Conservation (phyloP, 2,113 vertebrate species). For the Felis chaus region DNA sequence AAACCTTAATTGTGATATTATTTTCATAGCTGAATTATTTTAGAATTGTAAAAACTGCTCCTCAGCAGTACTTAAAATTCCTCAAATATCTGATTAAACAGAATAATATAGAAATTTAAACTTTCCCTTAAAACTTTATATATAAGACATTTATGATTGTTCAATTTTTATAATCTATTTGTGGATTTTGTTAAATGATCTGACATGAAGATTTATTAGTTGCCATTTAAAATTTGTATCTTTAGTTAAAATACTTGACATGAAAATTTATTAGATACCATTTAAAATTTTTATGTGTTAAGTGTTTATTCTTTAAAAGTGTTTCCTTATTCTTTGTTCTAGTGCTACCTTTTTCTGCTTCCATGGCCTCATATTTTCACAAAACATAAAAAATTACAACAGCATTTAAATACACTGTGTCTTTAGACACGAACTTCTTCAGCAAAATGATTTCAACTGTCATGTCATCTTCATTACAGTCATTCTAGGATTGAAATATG, state of each 20-base stretch:
- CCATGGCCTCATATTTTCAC: slow-evolving; percentile 56
- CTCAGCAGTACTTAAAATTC: slow-evolving; percentile 80
- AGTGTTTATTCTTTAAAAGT: slow-evolving; percentile 62
- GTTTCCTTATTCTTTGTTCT: slow-evolving; percentile 46
- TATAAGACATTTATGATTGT: slow-evolving; percentile 68
- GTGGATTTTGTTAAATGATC: slow-evolving; percentile 82
- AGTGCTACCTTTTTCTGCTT: slow-evolving; percentile 59
- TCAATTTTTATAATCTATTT: slow-evolving; percentile 77
- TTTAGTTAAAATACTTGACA: slow-evolving; percentile 76
- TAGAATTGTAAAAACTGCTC: slow-evolving; percentile 78
- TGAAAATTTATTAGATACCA: slow-evolving; percentile 70
- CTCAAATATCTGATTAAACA: slow-evolving; percentile 80
- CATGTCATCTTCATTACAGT: slow-evolving; percentile 28
- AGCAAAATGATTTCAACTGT: slow-evolving; percentile 11
- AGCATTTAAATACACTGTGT: slow-evolving; percentile 50
- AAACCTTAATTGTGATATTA: slow-evolving; percentile 10
- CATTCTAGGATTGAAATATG: slow-evolving; percentile 30
- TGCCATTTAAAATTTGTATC: slow-evolving; percentile 72
- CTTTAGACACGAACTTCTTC: slow-evolving; percentile 57
- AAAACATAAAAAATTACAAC: neutral
- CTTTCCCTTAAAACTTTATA: slow-evolving; percentile 75
- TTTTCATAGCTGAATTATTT: slow-evolving; percentile 73
- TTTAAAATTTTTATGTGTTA: slow-evolving; percentile 65
- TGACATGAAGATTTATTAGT: slow-evolving; percentile 64
- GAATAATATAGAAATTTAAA: slow-evolving; percentile 80